These are phyloP conservation scores for Caenorhabditis sp. DNA, from an alignment of 2,888 invertebrate species.

Conservation along the genomic window DNA sequence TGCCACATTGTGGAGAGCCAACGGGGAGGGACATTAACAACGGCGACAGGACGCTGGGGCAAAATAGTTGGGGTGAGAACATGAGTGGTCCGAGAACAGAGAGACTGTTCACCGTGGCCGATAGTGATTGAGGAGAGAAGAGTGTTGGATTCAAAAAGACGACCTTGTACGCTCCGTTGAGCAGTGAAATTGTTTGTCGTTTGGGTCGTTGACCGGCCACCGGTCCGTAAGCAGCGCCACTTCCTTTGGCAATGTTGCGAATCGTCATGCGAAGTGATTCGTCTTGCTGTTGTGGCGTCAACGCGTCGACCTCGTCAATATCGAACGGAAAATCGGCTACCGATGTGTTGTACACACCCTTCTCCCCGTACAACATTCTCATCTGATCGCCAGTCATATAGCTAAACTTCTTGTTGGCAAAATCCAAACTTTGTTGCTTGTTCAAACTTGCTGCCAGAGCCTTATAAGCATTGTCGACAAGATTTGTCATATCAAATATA, in stretches of 20 bases:
- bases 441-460: slow-evolving; percentile 35
- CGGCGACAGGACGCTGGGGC: slow-evolving; percentile 53
- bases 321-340: slow-evolving; percentile 49
- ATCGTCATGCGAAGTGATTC: slow-evolving; percentile 38
- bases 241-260: slow-evolving; percentile 24
- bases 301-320: slow-evolving; percentile 42
- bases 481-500: slow-evolving; percentile 45
- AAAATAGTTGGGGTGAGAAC: slow-evolving; percentile 58
- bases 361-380: slow-evolving; percentile 49
- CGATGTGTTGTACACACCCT: slow-evolving; percentile 46
- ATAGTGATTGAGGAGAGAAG: slow-evolving; percentile 19
- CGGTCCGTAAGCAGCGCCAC: slow-evolving; percentile 19
- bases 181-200: slow-evolving; percentile 32
- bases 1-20: slow-evolving; percentile 53
- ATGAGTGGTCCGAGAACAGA: slow-evolving; percentile 54
- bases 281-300: slow-evolving; percentile 42
- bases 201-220: slow-evolving; percentile 1
- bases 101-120: slow-evolving; percentile 4
- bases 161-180: slow-evolving; percentile 20
- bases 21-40: slow-evolving; percentile 53
- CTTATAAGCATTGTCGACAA: slow-evolving; percentile 44
- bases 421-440: slow-evolving; percentile 42
- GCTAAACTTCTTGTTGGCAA: slow-evolving; percentile 47
- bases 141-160: slow-evolving; percentile 39
- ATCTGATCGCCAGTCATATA: slow-evolving; percentile 54